phyloP scores from a whole-genome alignment of 2,888 invertebrate species.

The Catocala sponsa region DNA sequence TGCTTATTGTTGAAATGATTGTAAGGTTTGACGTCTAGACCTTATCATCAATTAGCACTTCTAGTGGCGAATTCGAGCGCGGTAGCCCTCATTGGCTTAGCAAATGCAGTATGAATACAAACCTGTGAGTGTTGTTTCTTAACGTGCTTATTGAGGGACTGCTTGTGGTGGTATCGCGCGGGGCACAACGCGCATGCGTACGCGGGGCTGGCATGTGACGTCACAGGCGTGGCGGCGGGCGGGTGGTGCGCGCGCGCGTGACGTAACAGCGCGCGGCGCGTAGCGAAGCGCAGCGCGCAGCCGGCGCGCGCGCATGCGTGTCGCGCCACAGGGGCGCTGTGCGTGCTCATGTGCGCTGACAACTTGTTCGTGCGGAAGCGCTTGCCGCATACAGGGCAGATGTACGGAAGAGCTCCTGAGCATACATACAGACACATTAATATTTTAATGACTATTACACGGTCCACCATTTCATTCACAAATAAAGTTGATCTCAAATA shows the following conservation, averaged over 20 bases:
- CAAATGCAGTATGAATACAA: too few relatives aligned
- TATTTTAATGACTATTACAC: too few relatives aligned
- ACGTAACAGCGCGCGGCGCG: conserved; percentile 28
- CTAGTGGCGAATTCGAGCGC: too few relatives aligned
- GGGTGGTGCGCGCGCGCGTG: conserved; percentile 42
- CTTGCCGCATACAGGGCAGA: conserved; percentile 73
- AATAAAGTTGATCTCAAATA: too few relatives aligned
- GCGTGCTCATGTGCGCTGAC: conserved; percentile 65
- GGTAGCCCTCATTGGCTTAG: too few relatives aligned
- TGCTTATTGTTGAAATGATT: too few relatives aligned
- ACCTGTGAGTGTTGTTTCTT: conserved; percentile 61
- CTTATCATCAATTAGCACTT: too few relatives aligned
- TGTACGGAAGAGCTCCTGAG: conserved; percentile 72
- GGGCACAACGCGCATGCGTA: conserved; percentile 57
- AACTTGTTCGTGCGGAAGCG: conserved; percentile 77
- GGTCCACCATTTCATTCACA: too few relatives aligned
- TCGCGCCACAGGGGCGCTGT: conserved; percentile 37
- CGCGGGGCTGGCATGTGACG: conserved; percentile 1
- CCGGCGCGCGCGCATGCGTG: conserved; percentile 43
- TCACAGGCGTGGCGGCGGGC: too few relatives aligned
- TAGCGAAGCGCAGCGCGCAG: conserved; percentile 41
- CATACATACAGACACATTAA: neutral
- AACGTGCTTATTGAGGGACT: conserved; percentile 73
- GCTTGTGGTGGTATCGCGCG: conserved; percentile 64
- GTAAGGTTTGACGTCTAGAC: too few relatives aligned